A percentile compares a stretch with the other conserved stretches of the same genome.
Evolutionary conservation across 2,113 vertebrate genomes (phyloP).

Genomic region (Cottus gobio): DNA sequence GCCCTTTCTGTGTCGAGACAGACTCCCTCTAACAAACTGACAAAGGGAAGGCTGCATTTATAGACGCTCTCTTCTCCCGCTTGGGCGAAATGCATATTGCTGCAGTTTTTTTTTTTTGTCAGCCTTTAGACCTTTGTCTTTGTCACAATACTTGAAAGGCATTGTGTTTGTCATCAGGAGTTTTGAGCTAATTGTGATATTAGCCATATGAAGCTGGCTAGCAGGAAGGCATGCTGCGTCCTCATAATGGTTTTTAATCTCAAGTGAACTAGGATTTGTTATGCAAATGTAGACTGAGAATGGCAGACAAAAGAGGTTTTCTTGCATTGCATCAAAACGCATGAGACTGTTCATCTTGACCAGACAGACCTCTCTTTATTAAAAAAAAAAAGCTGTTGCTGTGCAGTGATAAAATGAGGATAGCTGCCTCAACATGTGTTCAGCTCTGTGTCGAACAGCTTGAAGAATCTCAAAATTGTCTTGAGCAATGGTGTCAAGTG

Average conservation of each 20-base stretch:
- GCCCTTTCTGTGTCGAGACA: slow-evolving; percentile 45
- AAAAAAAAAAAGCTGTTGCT: background rate
- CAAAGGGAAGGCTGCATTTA: slow-evolving; percentile 23
- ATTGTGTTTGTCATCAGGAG: slow-evolving; percentile 33
- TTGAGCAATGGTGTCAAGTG: background rate
- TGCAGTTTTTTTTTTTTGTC: slow-evolving; percentile 3
- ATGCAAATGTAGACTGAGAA: slow-evolving; percentile 45
- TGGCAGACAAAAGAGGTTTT: slow-evolving; percentile 5
- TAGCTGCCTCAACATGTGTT: background rate
- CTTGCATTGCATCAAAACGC: slow-evolving; percentile 34
- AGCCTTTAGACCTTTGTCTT: slow-evolving; percentile 1
- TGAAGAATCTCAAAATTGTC: background rate
- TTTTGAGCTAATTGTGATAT: slow-evolving; percentile 36
- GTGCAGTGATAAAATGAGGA: background rate
- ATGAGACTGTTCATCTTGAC: slow-evolving; percentile 13
- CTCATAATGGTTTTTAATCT: slow-evolving; percentile 33
- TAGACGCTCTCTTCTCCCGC: background rate
- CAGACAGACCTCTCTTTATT: background rate
- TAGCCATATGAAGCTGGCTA: background rate
- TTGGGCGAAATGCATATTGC: background rate
- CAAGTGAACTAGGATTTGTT: slow-evolving; percentile 36
- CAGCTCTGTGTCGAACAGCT: background rate
- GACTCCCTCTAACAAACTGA: slow-evolving; percentile 17
- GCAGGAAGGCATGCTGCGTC: background rate
- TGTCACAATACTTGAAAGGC: slow-evolving; percentile 24